These are phyloP conservation scores for Grantiella picta DNA, from an alignment of 2,113 vertebrate genomes.

Conservation along the genomic window DNA sequence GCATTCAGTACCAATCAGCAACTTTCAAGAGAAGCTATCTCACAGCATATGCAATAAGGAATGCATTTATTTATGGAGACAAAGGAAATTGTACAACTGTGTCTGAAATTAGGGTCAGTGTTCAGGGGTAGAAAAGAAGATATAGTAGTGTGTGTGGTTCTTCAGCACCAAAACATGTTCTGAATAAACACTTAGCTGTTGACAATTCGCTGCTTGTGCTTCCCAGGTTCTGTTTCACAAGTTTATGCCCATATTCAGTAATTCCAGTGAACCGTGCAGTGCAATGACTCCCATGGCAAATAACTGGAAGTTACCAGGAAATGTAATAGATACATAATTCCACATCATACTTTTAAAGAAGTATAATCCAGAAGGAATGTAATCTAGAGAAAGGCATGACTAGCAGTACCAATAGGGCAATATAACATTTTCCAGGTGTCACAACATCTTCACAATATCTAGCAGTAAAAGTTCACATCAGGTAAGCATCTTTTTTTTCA, in stretches of 20 bases:
- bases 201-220: neutral
- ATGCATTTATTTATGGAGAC: neutral
- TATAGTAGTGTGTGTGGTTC: neutral
- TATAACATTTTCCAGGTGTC: neutral
- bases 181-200: neutral
- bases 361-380: neutral
- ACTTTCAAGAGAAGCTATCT: neutral
- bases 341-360: neutral
- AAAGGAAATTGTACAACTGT: neutral
- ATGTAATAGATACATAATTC: neutral
- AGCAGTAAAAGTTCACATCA: neutral
- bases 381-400: neutral
- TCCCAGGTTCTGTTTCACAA: neutral
- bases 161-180: neutral
- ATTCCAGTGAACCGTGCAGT: neutral
- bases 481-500: neutral
- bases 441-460: accelerated
- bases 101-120: neutral
- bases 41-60: neutral
- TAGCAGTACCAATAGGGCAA: neutral
- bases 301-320: neutral
- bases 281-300: neutral
- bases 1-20: neutral
- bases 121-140: neutral
- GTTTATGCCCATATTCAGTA: neutral